These are phyloP conservation scores for Phania funesta DNA, from an alignment of 2,888 invertebrate genomes.

Conservation along the genomic window DNA sequence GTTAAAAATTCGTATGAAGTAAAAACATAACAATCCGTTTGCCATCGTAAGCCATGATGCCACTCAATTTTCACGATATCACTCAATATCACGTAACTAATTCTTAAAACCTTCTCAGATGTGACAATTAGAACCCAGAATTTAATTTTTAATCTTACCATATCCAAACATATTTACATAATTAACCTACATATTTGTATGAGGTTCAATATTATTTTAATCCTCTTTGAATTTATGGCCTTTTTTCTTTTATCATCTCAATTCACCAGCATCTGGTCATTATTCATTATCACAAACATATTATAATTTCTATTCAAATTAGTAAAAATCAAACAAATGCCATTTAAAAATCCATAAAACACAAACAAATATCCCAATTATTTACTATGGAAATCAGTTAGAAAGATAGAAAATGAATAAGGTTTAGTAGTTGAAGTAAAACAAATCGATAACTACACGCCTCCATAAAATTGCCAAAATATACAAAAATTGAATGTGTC, in stretches of 20 bases:
- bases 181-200: neutral
- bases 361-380: slow-evolving; percentile 9
- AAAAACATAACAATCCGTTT: too few relatives aligned
- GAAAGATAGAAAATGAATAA: neutral
- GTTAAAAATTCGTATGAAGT: too few relatives aligned
- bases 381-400: slow-evolving; percentile 18
- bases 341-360: slow-evolving; percentile 47
- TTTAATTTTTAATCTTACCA: too few relatives aligned
- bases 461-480: slow-evolving; percentile 59
- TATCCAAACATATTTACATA: too few relatives aligned
- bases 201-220: neutral
- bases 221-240: slow-evolving; percentile 19
- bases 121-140: too few relatives aligned
- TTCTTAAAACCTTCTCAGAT: too few relatives aligned
- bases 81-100: too few relatives aligned
- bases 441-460: slow-evolving; percentile 62
- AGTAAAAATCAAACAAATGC: slow-evolving; percentile 54
- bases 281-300: neutral
- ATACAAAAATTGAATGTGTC: neutral
- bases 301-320: slow-evolving; percentile 52
- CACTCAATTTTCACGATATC: too few relatives aligned
- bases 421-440: slow-evolving; percentile 1
- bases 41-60: too few relatives aligned
- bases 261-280: slow-evolving; percentile 38
- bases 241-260: neutral